A percentile compares a stretch with the other conserved stretches of the same genome.
phyloP scores from a whole-genome alignment of 2,888 invertebrate genomes.

The Eilema sororculum region DNA sequence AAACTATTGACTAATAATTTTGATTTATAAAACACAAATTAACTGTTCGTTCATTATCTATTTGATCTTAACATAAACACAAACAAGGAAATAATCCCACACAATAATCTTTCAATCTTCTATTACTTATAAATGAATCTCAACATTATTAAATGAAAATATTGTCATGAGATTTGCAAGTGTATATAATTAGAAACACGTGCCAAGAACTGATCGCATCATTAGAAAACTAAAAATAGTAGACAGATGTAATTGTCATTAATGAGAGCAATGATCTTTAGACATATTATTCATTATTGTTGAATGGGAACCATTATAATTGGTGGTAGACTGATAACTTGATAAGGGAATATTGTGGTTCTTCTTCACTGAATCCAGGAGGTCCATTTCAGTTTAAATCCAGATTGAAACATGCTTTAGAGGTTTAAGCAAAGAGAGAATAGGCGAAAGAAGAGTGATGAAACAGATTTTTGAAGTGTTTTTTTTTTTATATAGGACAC shows the following conservation, averaged over 20 bases:
- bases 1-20: not conserved
- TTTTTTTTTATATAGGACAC: no score
- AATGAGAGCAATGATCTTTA: not conserved
- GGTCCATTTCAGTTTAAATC: no score
- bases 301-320: no score
- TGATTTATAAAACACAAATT: not conserved
- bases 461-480: no score
- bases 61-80: not conserved
- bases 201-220: constrained; percentile 48
- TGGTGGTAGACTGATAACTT: no score
- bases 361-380: no score
- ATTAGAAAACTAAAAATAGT: constrained; percentile 32
- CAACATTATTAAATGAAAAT: constrained; percentile 33
- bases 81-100: not conserved
- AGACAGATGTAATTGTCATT: constrained; percentile 29
- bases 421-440: no score
- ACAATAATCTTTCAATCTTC: not conserved
- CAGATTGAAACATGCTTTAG: no score
- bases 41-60: not conserved
- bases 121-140: not conserved
- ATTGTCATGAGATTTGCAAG: constrained; percentile 25
- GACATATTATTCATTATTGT: not conserved
- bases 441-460: no score
- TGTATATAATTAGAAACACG: constrained; percentile 47
- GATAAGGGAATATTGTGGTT: no score